These are phyloP conservation scores for Phlogophora meticulosa DNA, from an alignment of 2,888 invertebrate genomes.

Conservation along the genomic window DNA sequence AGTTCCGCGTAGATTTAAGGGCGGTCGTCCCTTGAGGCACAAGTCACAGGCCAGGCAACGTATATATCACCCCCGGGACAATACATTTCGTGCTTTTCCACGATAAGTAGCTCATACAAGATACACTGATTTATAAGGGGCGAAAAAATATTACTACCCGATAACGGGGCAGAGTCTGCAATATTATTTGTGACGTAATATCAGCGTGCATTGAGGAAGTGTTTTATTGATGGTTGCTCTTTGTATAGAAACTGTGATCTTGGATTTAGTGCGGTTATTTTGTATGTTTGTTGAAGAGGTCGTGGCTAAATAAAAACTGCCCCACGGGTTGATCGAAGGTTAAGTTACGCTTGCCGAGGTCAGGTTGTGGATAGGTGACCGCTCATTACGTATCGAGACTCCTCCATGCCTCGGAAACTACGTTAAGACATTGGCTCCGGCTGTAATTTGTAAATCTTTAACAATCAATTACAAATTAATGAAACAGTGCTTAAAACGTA, in stretches of 20 bases:
- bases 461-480: no score
- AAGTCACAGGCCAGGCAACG: conserved; percentile 76
- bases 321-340: no score
- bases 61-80: conserved; percentile 83
- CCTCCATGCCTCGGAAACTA: no score
- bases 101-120: conserved; percentile 86
- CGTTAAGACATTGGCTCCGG: no score
- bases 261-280: conserved; percentile 28
- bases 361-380: no score
- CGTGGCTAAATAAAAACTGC: no score
- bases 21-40: conserved; percentile 70
- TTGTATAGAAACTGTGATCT: conserved; percentile 34
- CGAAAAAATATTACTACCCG: conserved; percentile 77
- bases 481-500: no score
- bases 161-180: conserved; percentile 68
- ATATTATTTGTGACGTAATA: conserved; percentile 64
- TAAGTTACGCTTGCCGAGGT: no score
- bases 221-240: conserved; percentile 47
- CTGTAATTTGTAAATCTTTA: no score
- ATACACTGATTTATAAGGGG: conserved; percentile 86
- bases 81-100: conserved; percentile 83
- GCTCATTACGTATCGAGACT: no score
- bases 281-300: conserved; percentile 7
- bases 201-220: conserved; percentile 64
- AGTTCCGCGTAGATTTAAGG: conserved; percentile 64